These are phyloP conservation scores for Mugil cephalus DNA, from an alignment of 2,113 vertebrate genomes.

Conservation along the genomic window DNA sequence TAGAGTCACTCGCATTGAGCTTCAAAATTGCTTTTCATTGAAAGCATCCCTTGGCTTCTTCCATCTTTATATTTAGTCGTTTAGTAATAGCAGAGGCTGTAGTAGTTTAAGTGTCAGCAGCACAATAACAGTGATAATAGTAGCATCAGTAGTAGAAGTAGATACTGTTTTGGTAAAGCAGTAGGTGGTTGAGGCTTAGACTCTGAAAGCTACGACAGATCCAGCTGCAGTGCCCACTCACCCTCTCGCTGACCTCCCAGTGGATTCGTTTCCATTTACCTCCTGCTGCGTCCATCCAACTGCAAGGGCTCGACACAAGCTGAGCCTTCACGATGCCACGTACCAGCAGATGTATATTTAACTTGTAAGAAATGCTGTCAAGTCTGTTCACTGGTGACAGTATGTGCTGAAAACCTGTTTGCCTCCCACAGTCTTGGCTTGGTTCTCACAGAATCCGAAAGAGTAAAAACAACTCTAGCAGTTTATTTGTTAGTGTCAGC, in stretches of 20 bases:
- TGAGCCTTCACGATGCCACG: constrained; percentile 14
- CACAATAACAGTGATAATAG: not conserved
- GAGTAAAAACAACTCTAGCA: constrained; percentile 2
- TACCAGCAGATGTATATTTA: constrained; percentile 11
- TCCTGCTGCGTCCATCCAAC: constrained; percentile 21
- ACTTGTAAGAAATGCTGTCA: constrained; percentile 17
- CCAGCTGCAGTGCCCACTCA: constrained; percentile 11
- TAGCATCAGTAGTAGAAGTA: not conserved
- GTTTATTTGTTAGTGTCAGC: constrained; percentile 2
- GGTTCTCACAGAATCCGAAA: not conserved
- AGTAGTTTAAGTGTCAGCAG: constrained; percentile 2
- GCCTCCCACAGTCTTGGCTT: constrained; percentile 1
- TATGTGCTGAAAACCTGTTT: constrained; percentile 19
- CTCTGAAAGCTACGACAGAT: constrained; percentile 12
- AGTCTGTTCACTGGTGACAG: constrained; percentile 5
- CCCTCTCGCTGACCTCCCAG: not conserved
- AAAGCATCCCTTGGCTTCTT: no score
- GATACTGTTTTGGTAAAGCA: not conserved
- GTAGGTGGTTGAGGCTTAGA: not conserved
- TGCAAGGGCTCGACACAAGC: not conserved
- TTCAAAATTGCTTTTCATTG: no score
- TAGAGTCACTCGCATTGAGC: no score
- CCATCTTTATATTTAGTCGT: no score
- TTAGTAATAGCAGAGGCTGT: not conserved
- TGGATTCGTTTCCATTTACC: constrained; percentile 28